These are phyloP conservation scores for Monoplex corrugatus DNA, from an alignment of 2,888 invertebrate species.

Conservation along the genomic window DNA sequence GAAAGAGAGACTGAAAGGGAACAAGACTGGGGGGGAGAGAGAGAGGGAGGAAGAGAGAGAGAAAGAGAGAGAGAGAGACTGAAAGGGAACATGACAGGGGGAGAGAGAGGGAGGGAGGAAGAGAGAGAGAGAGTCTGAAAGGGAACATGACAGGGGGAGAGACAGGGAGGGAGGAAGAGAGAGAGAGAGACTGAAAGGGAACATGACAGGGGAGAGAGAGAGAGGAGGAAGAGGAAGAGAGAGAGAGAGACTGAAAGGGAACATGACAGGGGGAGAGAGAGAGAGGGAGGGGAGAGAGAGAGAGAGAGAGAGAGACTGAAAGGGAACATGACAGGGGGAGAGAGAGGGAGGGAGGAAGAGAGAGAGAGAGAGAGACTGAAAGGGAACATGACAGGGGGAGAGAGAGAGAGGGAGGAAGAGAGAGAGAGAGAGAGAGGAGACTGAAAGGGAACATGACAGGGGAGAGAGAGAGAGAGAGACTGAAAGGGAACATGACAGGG, in stretches of 20 bases:
- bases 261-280: not conserved
- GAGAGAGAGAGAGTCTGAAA: not conserved
- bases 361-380: too few species aligned
- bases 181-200: slow-evolving; percentile 26
- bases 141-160: not conserved
- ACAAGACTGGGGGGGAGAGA: too few species aligned
- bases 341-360: too few species aligned
- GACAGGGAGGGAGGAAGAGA: slow-evolving; percentile 7
- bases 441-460: too few species aligned
- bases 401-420: not conserved
- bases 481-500: not conserved
- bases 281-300: too few species aligned
- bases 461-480: too few species aligned
- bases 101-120: not conserved
- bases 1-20: too few species aligned
- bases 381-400: not conserved
- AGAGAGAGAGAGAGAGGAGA: too few species aligned
- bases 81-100: not conserved
- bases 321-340: too few species aligned
- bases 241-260: slow-evolving; percentile 1
- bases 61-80: not conserved
- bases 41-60: too few species aligned
- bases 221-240: not conserved
- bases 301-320: too few species aligned
- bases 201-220: not conserved